Evolutionary conservation across 2,797 vertebrate species (phyloP).

Genomic region (Manis javanica): DNA sequence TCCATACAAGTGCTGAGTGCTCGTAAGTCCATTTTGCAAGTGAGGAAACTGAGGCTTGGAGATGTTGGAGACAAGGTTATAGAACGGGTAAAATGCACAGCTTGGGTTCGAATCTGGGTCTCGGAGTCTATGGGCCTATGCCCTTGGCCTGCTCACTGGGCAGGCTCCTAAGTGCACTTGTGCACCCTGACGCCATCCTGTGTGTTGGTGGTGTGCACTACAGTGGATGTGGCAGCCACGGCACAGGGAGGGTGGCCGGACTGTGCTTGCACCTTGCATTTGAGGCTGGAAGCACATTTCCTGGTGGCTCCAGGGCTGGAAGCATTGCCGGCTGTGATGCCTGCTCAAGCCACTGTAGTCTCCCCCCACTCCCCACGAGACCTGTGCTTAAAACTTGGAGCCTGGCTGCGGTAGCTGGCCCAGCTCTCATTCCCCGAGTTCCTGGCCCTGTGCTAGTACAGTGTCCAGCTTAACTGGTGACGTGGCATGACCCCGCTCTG

Average conservation of each 20-base stretch:
- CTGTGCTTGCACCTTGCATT: fast-evolving
- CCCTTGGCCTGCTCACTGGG: neutral
- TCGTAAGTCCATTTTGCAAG: neutral
- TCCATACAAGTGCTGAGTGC: neutral
- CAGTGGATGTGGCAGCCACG: fast-evolving
- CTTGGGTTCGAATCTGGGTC: neutral
- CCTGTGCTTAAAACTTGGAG: neutral
- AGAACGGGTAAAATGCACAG: neutral
- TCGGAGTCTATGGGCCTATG: neutral
- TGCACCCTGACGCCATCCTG: neutral
- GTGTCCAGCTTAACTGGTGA: fast-evolving
- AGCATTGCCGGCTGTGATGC: fast-evolving
- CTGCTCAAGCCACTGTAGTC: neutral
- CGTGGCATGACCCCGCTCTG: neutral
- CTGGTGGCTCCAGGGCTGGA: neutral
- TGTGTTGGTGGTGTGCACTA: neutral
- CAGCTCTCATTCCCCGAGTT: neutral
- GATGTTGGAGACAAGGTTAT: neutral
- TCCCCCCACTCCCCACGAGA: neutral
- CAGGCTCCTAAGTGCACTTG: fast-evolving
- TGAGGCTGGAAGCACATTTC: neutral
- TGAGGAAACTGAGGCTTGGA: neutral
- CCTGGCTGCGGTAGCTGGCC: neutral
- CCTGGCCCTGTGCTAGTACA: fast-evolving
- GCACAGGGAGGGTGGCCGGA: too few species aligned